A percentile compares a stretch with the other conserved stretches of the same genome.
Conservation (phyloP, 2,113 vertebrate species). For the Chionis minor region DNA sequence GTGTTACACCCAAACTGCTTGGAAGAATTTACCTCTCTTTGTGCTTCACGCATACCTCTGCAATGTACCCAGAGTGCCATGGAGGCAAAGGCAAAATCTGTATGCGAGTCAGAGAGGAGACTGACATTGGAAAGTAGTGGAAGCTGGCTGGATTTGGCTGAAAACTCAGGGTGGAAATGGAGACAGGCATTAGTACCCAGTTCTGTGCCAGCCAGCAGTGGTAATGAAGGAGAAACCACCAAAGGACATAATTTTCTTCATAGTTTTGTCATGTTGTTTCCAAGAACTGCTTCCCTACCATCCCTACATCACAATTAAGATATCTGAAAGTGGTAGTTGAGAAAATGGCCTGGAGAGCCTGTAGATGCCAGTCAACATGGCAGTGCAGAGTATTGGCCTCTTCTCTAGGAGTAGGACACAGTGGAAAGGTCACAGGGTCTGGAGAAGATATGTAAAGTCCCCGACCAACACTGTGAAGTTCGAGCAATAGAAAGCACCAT, state of each 20-base stretch:
- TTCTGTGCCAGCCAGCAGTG: not conserved
- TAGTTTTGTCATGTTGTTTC: not conserved
- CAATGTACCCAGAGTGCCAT: not conserved
- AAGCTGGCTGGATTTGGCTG: not conserved
- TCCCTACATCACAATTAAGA: not conserved
- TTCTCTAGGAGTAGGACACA: not conserved
- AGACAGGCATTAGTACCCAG: not conserved
- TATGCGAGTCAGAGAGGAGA: not conserved
- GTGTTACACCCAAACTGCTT: not conserved
- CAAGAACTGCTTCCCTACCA: too few relatives aligned
- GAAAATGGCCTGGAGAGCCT: not conserved
- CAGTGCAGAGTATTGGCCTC: not conserved
- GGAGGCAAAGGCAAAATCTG: not conserved
- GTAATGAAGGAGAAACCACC: not conserved
- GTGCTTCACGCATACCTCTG: not conserved
- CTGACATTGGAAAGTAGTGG: not conserved
- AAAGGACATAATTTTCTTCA: not conserved
- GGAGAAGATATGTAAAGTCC: not conserved
- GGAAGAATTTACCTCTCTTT: not conserved
- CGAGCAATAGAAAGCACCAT: not conserved
- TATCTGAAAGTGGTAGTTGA: not conserved
- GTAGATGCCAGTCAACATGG: not conserved
- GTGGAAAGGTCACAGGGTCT: not conserved
- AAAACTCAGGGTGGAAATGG: not conserved
- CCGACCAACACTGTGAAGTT: not conserved